Conservation (phyloP, 2,888 invertebrate genomes). For the Athripsodes cinereus region DNA sequence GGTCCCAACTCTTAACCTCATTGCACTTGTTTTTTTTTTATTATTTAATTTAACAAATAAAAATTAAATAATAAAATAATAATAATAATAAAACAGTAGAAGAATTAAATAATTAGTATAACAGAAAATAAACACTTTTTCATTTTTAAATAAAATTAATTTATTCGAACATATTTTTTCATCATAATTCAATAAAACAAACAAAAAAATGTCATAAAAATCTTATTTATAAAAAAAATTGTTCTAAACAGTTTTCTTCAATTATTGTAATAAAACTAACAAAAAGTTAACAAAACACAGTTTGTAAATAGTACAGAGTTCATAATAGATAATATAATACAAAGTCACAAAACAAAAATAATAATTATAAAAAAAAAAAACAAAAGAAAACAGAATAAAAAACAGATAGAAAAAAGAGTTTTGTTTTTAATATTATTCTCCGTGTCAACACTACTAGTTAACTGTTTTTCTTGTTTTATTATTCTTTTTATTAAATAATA, state of each 20-base stretch:
- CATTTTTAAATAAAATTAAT: constrained; percentile 18
- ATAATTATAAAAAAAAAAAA: not conserved
- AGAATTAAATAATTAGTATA: constrained; percentile 19
- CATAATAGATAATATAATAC: not conserved
- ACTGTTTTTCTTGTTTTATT: not conserved
- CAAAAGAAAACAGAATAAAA: not conserved
- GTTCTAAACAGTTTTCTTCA: constrained; percentile 1
- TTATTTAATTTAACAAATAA: constrained; percentile 22
- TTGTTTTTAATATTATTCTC: not conserved
- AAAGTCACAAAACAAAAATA: not conserved
- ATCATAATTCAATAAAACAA: constrained; percentile 23
- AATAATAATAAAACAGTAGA: constrained; percentile 18
- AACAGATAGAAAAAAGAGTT: not conserved
- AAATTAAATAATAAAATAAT: constrained; percentile 11
- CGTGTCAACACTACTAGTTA: not conserved
- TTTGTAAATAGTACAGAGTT: not conserved
- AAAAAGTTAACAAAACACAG: constrained; percentile 17
- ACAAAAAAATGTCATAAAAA: constrained; percentile 14
- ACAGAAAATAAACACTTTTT: constrained; percentile 27
- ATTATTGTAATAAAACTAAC: constrained; percentile 17
- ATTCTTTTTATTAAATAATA: not conserved
- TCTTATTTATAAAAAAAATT: not conserved
- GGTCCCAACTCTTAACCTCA: constrained; percentile 9
- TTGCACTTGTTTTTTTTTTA: constrained; percentile 26
- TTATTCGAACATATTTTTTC: constrained; percentile 24